phyloP scores from a whole-genome alignment of 2,113 vertebrate genomes.

The Ahaetulla prasina region DNA sequence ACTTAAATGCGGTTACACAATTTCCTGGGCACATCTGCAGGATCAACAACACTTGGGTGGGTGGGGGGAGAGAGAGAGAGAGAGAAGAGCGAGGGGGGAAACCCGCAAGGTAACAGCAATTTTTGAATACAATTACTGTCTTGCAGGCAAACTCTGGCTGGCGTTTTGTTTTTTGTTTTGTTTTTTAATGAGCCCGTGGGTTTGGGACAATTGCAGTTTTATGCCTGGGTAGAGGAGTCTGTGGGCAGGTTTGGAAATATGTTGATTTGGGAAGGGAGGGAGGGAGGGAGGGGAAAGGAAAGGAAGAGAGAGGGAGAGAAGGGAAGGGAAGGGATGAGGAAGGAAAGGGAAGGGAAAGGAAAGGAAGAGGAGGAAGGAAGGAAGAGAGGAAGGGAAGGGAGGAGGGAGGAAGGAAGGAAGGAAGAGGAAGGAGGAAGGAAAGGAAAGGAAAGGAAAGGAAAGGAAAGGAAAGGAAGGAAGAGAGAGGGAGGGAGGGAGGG shows the following conservation, averaged over 20 bases:
- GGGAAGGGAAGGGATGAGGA: too few species aligned
- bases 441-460: not conserved
- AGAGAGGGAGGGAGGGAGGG: not conserved
- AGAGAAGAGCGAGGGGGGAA: not conserved
- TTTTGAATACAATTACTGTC: not conserved
- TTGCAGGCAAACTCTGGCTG: not conserved
- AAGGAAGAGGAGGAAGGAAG: not conserved
- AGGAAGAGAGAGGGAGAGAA: not conserved
- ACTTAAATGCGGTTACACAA: not conserved
- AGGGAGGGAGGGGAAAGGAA: not conserved
- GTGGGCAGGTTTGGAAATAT: not conserved
- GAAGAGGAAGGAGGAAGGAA: not conserved
- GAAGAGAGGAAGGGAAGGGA: not conserved
- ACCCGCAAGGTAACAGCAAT: not conserved
- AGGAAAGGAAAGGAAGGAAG: not conserved
- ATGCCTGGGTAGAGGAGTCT: not conserved
- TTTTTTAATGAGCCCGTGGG: not conserved
- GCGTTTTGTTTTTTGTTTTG: too few species aligned
- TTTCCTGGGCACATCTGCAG: not conserved
- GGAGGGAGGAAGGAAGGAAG: not conserved
- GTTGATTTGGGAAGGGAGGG: not conserved
- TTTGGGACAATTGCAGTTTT: not conserved
- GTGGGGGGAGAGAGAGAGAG: accelerated
- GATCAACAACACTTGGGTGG: not conserved
- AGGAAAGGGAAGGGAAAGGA: not conserved